A percentile compares a stretch with the other conserved stretches of the same genome.
phyloP scores from a whole-genome alignment of 2,888 invertebrate species.

The Gerris lacustris region DNA sequence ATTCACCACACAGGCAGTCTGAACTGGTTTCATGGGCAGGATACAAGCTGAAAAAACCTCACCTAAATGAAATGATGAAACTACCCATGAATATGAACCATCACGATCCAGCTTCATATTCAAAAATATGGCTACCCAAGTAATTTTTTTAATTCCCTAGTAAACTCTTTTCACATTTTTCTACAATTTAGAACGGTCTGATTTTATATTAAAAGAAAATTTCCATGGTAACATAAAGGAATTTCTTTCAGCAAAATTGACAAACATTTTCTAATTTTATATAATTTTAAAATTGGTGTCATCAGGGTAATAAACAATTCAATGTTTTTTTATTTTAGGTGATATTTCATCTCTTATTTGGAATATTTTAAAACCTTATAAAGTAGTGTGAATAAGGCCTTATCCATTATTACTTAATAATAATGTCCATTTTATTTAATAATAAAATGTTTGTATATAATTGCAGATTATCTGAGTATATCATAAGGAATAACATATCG shows the following conservation, averaged over 20 bases:
- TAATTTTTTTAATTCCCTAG: neutral
- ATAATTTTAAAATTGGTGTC: too few species aligned
- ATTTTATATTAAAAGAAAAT: too few species aligned
- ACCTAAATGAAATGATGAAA: slow-evolving; percentile 6
- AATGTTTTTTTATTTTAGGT: too few species aligned
- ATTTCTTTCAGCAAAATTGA: too few species aligned
- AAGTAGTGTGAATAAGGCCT: neutral
- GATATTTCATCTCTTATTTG: too few species aligned
- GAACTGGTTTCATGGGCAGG: neutral
- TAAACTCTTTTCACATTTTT: too few species aligned
- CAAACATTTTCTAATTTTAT: too few species aligned
- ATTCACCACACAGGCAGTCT: neutral
- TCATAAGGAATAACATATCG: neutral
- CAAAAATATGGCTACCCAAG: neutral
- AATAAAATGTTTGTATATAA: too few species aligned
- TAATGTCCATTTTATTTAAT: neutral
- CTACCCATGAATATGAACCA: neutral
- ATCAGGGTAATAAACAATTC: too few species aligned
- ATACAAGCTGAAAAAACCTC: neutral
- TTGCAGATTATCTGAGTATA: neutral
- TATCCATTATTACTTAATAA: neutral
- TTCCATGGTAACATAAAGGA: too few species aligned
- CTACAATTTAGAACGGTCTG: too few species aligned
- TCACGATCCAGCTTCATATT: neutral
- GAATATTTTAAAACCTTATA: too few species aligned